A percentile compares a stretch with the other conserved stretches of the same genome.
These are phyloP conservation scores for Oryzias woworae DNA, from an alignment of 2,113 vertebrate species.

Conservation along the genomic window DNA sequence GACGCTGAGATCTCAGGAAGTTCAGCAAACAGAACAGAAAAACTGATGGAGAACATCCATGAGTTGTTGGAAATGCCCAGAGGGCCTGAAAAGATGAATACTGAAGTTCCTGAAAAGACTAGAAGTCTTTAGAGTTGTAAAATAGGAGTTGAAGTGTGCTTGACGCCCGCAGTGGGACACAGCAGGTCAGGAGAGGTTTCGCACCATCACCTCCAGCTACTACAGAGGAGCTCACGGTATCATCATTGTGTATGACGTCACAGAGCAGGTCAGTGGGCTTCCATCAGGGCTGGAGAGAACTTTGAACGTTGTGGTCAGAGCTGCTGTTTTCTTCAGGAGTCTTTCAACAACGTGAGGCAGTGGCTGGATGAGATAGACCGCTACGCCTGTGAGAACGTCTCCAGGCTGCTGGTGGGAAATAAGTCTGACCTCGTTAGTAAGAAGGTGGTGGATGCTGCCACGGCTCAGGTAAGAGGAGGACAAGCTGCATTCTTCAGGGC, in stretches of 20 bases:
- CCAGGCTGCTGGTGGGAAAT: constrained; percentile 96
- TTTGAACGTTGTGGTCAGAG: background rate
- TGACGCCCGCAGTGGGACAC: constrained; percentile 88
- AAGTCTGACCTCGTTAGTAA: constrained; percentile 92
- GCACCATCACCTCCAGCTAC: constrained; percentile 98
- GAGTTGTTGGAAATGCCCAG: too few relatives aligned
- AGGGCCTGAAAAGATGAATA: too few relatives aligned
- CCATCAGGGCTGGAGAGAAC: background rate
- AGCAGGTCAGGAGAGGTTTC: constrained; percentile 94
- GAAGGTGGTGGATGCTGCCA: constrained; percentile 96
- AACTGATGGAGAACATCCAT: too few relatives aligned
- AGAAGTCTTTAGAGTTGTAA: background rate
- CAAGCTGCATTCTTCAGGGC: background rate
- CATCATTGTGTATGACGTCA: constrained; percentile 97
- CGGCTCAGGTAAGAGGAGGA: constrained; percentile 83
- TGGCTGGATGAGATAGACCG: constrained; percentile 98
- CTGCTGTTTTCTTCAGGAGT: constrained; percentile 77
- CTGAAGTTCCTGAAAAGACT: background rate
- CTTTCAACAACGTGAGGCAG: constrained; percentile 96
- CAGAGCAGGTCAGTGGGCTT: constrained; percentile 84
- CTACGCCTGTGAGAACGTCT: constrained; percentile 96
- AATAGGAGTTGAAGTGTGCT: background rate
- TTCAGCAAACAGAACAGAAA: too few relatives aligned
- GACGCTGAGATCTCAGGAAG: too few relatives aligned
- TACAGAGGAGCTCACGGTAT: constrained; percentile 98